These are phyloP conservation scores for Drosophila algonquin DNA, from an alignment of 2,888 invertebrate species.

Conservation along the genomic window DNA sequence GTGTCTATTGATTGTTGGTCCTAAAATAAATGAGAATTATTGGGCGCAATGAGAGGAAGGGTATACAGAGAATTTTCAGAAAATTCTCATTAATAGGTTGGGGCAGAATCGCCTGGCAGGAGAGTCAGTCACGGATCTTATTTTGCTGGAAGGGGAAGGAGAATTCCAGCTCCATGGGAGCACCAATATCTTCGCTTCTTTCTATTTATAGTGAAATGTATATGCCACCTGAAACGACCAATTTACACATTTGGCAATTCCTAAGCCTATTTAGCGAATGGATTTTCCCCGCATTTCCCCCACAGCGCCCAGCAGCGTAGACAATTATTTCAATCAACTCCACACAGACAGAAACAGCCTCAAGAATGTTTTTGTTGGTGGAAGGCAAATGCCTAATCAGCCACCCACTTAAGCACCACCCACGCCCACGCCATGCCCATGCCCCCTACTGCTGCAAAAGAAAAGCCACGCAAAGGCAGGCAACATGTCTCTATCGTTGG, in stretches of 20 bases:
- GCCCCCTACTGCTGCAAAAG: background rate
- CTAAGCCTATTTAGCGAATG: constrained; percentile 40
- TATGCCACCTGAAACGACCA: constrained; percentile 37
- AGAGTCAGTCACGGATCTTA: no score
- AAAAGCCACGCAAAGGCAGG: no score
- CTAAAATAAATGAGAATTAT: background rate
- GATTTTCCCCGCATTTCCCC: constrained; percentile 5
- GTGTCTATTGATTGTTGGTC: constrained; percentile 16
- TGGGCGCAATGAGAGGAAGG: background rate
- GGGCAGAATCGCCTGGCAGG: no score
- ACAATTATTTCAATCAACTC: constrained; percentile 64
- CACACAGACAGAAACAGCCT: constrained; percentile 37
- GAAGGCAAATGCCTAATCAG: constrained; percentile 49
- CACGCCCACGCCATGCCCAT: background rate
- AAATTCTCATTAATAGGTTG: no score
- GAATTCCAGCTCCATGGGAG: no score
- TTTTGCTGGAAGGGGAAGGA: no score
- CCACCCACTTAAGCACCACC: constrained; percentile 19
- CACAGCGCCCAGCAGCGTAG: background rate
- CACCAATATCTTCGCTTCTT: no score
- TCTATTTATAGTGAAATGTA: no score
- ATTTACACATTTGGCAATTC: constrained; percentile 59
- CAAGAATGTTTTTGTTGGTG: constrained; percentile 25
- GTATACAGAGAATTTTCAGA: no score
- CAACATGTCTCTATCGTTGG: background rate